A percentile compares a stretch with the other conserved stretches of the same genome.
phyloP scores from a whole-genome alignment of 2,113 vertebrate genomes.

The Thalassarche chlororhynchos region DNA sequence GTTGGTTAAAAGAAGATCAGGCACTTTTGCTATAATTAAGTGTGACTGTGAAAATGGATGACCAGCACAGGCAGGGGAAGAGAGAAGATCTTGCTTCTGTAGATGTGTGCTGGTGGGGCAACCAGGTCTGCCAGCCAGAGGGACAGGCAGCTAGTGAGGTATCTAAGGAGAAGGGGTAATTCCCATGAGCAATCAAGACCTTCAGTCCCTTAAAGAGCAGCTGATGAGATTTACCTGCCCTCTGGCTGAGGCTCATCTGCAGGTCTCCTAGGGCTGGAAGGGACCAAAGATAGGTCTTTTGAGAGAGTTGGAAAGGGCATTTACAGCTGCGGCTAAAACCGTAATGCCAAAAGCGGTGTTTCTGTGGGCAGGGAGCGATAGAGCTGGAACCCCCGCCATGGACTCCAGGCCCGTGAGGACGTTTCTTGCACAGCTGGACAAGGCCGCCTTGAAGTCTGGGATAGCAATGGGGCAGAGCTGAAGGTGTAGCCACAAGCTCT shows the following conservation, averaged over 20 bases:
- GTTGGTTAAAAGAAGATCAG: background rate
- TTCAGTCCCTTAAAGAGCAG: background rate
- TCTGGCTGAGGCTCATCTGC: background rate
- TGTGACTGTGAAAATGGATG: background rate
- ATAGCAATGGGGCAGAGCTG: background rate
- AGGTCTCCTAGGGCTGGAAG: background rate
- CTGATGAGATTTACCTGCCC: background rate
- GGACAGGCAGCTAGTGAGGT: background rate
- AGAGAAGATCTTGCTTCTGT: background rate
- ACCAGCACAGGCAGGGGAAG: background rate
- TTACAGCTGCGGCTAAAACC: background rate
- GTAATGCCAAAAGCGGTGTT: accelerated
- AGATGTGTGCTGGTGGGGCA: background rate
- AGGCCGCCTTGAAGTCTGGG: background rate
- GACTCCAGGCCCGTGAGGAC: background rate
- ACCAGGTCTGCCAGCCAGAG: background rate
- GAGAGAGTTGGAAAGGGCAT: background rate
- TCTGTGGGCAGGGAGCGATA: background rate
- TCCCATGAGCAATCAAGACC: background rate
- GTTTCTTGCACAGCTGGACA: background rate
- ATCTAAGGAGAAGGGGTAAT: background rate
- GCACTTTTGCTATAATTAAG: background rate
- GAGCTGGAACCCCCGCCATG: background rate
- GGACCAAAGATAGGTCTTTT: background rate
- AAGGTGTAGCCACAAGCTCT: background rate